phyloP scores from a whole-genome alignment of 1,140 invertebrate species.

The Ruditapes philippinarum region DNA sequence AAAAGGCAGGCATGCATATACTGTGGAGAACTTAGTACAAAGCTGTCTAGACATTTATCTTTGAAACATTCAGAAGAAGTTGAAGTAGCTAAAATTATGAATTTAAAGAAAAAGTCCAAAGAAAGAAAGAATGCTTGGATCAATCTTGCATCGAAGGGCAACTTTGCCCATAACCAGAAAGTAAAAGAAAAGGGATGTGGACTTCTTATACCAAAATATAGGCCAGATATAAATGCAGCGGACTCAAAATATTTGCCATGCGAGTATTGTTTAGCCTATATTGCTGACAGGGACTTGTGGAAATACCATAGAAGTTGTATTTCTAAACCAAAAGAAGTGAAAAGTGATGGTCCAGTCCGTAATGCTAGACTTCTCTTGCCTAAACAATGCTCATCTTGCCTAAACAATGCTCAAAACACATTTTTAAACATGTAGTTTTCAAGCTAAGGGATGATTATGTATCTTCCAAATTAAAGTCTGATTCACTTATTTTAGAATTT shows the following conservation, averaged over 20 bases:
- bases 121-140: slow-evolving; percentile 14
- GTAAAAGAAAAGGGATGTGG: background rate
- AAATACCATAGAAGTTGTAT: slow-evolving; percentile 23
- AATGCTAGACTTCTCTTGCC: background rate
- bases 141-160: background rate
- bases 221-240: background rate
- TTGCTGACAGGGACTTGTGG: background rate
- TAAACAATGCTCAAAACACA: background rate
- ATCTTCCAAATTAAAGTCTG: background rate
- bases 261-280: slow-evolving; percentile 3
- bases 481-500: slow-evolving; percentile 19
- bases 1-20: slow-evolving; percentile 5
- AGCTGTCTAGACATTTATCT: slow-evolving; percentile 1
- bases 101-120: background rate
- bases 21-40: background rate
- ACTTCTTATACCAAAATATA: slow-evolving; percentile 35
- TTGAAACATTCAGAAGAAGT: background rate
- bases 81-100: background rate
- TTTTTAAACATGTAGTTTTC: background rate
- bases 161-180: background rate
- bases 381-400: too few relatives aligned
- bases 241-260: background rate
- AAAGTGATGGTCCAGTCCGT: slow-evolving; percentile 16
- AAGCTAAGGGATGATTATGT: slow-evolving; percentile 9
- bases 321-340: background rate